Conservation (phyloP, 2,797 vertebrate species). For the Crocodylus rhombifer region DNA sequence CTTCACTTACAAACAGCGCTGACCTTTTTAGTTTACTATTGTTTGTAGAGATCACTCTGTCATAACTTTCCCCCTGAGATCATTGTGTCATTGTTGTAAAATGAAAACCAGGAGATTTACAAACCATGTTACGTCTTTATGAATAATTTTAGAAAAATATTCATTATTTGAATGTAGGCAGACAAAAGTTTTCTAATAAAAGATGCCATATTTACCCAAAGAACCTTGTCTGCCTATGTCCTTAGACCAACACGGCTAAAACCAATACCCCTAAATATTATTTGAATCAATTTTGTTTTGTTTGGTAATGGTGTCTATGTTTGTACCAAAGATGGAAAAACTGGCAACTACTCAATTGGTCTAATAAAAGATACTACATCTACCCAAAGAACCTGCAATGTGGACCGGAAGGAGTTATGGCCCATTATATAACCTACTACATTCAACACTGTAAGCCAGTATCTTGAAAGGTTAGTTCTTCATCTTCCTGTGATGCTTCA, state of each 20-base stretch:
- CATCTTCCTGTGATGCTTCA: conserved; percentile 11
- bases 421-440: background rate
- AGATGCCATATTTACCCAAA: too few relatives aligned
- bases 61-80: background rate
- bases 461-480: background rate
- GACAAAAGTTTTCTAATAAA: too few relatives aligned
- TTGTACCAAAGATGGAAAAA: background rate
- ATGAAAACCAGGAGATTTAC: background rate
- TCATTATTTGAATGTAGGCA: background rate
- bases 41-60: background rate
- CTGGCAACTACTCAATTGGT: background rate
- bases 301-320: background rate
- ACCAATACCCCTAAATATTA: background rate
- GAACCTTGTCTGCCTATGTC: too few relatives aligned
- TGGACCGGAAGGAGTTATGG: background rate
- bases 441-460: background rate
- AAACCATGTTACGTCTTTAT: background rate
- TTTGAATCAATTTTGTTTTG: background rate
- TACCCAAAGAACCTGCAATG: too few relatives aligned
- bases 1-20: too few relatives aligned
- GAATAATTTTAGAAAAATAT: background rate
- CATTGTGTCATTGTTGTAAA: background rate
- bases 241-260: too few relatives aligned
- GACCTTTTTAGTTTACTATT: background rate
- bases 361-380: too few relatives aligned